Base-by-base conservation (phyloP, 1,140 invertebrate species). In the Tetramorium simillimum region DNA sequence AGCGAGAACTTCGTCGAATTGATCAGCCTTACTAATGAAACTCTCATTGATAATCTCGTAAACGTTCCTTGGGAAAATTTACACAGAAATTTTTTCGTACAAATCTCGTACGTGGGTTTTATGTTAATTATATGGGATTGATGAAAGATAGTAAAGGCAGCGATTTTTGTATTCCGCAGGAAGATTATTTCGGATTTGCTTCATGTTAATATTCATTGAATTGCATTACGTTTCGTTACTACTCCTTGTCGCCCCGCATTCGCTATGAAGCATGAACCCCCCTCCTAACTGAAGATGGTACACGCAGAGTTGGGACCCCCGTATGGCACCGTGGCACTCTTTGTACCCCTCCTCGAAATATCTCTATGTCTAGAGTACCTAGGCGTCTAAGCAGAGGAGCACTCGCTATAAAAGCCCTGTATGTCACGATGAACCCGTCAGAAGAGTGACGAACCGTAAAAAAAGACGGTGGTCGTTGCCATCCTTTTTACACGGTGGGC, bases 401-500 rank as follows among this genome's bases (percentile, higher is more conserved):
- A 82, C 75, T 88, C 63, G 84, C 92, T 93, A 93, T 93, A 93
- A 92, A 93, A 93, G 93, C 88, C 53, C 37, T 76, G 86, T 72
- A 70, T 82, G 88, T 89, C 84, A 88, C 76, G 67, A 86, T 24
- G 53, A 89, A 92, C 89, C 92, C 84, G 85, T 88, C 93, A 93
- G 92, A 93, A 86, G 67, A 91, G 91, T 90, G 89, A 90, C 89
- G 78, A 90, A 81, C 89, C 81, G 87, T 87, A 88, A 86, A 89
- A 88, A 85, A 91, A 77, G 69, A 80, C 91, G 85, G 88, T 91
- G 28, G 73, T 78, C 51, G 56, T 72, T 78, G 88, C 84, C 88
- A 78, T 86, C 85, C 76, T 62, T 87, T 80, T 76, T 46, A n/a
- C 49, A 49, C 28, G 46, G 78, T 76, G 80, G 73, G 28, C 73